Evolutionary conservation across 1,140 invertebrate genomes (phyloP).

Genomic region (Triops longicaudatus): DNA sequence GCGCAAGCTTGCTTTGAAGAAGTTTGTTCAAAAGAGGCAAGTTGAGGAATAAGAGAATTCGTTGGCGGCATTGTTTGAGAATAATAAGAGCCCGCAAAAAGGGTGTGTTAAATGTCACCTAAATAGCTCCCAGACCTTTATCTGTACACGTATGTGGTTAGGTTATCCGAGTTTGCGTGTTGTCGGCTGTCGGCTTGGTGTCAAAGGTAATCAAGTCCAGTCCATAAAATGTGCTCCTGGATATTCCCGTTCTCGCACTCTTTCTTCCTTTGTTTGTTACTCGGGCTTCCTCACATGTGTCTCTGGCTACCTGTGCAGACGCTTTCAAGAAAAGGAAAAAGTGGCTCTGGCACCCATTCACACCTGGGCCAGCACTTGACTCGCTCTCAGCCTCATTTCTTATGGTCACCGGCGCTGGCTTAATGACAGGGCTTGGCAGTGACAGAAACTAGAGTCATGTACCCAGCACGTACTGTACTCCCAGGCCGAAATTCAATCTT

Average conservation of each 20-base stretch:
- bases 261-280: not conserved
- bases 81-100: not conserved
- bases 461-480: not conserved
- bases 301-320: too few relatives aligned
- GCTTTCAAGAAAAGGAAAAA: too few relatives aligned
- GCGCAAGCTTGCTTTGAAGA: too few relatives aligned
- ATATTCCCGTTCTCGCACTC: not conserved
- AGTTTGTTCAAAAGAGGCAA: too few relatives aligned
- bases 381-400: not conserved
- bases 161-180: not conserved
- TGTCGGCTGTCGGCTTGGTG: not conserved
- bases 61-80: not conserved
- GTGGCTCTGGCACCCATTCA: not conserved
- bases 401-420: not conserved
- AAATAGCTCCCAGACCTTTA: not conserved
- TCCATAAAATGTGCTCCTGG: conserved; percentile 11
- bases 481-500: not conserved
- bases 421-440: not conserved
- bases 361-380: conserved; percentile 3
- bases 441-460: not conserved
- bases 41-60: too few relatives aligned
- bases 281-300: too few relatives aligned
- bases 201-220: not conserved
- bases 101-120: not conserved
- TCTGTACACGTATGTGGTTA: not conserved